Percentiles rank a stretch among this genome's conserved stretches.
Conservation (phyloP, 2,888 invertebrate genomes). For the Sarcophaga rosellei region DNA sequence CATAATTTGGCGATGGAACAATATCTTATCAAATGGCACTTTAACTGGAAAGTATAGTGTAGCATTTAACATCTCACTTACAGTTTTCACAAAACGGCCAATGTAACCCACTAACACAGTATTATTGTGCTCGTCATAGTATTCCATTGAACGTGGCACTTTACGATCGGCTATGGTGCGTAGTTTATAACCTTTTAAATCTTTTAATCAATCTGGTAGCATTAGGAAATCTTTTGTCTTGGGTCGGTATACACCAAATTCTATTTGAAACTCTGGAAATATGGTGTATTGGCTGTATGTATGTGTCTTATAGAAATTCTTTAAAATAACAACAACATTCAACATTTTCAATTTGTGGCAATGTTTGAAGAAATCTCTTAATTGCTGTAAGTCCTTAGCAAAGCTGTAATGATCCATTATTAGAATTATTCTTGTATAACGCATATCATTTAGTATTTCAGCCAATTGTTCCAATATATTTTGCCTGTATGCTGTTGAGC, state of each 20-base stretch:
- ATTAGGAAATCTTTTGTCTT: fast-evolving
- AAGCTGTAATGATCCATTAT: background rate
- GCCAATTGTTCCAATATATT: constrained; percentile 33
- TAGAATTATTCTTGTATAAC: constrained; percentile 26
- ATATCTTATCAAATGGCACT: constrained; percentile 7
- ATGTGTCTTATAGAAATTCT: constrained; percentile 32
- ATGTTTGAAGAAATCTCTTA: constrained; percentile 29
- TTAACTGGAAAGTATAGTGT: constrained; percentile 27
- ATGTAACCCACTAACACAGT: constrained; percentile 52
- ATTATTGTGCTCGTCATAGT: constrained; percentile 40
- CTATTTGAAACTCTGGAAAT: constrained; percentile 50
- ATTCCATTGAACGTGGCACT: constrained; percentile 52
- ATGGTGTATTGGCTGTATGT: constrained; percentile 45
- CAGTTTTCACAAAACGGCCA: constrained; percentile 31
- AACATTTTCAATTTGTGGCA: constrained; percentile 32
- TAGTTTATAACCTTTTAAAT: constrained; percentile 54
- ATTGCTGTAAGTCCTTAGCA: background rate
- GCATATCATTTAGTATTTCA: constrained; percentile 39
- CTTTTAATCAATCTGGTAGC: constrained; percentile 36
- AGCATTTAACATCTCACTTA: constrained; percentile 48
- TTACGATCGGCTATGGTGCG: constrained; percentile 54
- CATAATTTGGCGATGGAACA: constrained; percentile 28
- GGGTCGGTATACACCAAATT: background rate
- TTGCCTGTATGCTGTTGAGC: background rate
- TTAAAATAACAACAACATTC: constrained; percentile 47